phyloP scores from a whole-genome alignment of 2,888 invertebrate genomes.

The Scaptomyza reducta region DNA sequence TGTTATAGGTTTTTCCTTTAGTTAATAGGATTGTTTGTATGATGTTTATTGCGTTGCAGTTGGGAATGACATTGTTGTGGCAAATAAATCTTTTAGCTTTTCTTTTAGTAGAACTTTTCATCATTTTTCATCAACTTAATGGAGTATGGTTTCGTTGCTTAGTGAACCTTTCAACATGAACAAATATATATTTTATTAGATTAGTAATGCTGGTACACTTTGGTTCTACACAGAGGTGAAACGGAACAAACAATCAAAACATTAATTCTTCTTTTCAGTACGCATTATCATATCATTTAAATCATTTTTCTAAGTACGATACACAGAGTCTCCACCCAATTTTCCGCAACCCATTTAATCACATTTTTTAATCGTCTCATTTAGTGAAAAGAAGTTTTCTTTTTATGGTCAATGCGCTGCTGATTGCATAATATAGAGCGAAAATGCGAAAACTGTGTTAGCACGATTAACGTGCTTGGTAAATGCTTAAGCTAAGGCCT shows the following conservation, averaged over 20 bases:
- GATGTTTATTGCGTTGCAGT: neutral
- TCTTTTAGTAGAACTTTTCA: neutral
- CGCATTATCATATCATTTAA: neutral
- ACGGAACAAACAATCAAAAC: no score
- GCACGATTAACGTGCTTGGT: constrained; percentile 45
- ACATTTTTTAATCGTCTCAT: neutral
- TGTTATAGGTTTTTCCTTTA: neutral
- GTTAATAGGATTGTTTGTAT: neutral
- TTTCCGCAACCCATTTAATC: no score
- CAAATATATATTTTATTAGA: no score
- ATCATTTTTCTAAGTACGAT: neutral
- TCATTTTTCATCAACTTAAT: neutral
- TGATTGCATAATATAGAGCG: constrained; percentile 56
- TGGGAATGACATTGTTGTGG: neutral
- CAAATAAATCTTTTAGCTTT: constrained; percentile 1
- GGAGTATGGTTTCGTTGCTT: neutral
- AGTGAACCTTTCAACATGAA: neutral
- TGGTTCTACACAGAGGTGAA: no score
- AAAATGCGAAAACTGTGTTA: constrained; percentile 67
- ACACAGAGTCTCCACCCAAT: no score
- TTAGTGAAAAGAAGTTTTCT: neutral
- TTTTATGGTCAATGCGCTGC: constrained; percentile 37
- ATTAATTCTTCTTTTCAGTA: no score
- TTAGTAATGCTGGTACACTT: no score
- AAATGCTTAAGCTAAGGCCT: constrained; percentile 14